These are phyloP conservation scores for Diacarnus erythraeanus DNA, from an alignment of 37 sponge, comb jelly and placozoan genomes.

Conservation along the genomic window DNA sequence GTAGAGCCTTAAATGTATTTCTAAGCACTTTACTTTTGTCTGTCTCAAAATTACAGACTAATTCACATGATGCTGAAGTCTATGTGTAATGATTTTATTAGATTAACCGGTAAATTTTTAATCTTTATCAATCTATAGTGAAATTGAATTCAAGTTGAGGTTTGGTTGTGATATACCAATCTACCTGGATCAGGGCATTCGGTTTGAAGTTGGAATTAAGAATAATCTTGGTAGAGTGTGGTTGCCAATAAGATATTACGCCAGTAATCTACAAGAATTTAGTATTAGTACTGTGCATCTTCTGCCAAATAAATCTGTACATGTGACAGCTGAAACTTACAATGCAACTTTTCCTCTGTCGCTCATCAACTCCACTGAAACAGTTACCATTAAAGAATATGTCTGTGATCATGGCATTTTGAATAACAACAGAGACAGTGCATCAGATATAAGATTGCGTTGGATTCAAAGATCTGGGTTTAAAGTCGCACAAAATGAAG, in stretches of 20 bases:
- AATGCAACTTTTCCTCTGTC: not conserved
- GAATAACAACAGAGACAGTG: not conserved
- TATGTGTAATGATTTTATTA: no score
- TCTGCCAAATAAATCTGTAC: not conserved
- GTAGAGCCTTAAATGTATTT: no score
- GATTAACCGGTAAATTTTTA: no score
- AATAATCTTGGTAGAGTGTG: not conserved
- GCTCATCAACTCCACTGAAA: not conserved
- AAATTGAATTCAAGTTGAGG: conserved; percentile 12
- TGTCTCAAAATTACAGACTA: no score
- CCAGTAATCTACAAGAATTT: not conserved
- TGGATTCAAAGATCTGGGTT: conserved; percentile 2
- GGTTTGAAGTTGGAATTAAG: not conserved
- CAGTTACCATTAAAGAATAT: conserved; percentile 1
- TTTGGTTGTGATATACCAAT: not conserved
- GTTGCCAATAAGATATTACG: conserved; percentile 10
- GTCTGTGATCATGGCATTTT: not conserved
- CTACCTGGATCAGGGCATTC: not conserved
- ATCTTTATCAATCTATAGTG: no score
- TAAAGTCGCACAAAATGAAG: not conserved
- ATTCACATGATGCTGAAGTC: no score
- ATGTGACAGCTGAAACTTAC: not conserved
- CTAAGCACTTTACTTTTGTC: no score
- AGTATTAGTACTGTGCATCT: not conserved
- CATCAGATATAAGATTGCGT: not conserved